These are phyloP conservation scores for Halichondria panicea DNA, from an alignment of 37 sponge, comb jelly and placozoan species.

Conservation along the genomic window DNA sequence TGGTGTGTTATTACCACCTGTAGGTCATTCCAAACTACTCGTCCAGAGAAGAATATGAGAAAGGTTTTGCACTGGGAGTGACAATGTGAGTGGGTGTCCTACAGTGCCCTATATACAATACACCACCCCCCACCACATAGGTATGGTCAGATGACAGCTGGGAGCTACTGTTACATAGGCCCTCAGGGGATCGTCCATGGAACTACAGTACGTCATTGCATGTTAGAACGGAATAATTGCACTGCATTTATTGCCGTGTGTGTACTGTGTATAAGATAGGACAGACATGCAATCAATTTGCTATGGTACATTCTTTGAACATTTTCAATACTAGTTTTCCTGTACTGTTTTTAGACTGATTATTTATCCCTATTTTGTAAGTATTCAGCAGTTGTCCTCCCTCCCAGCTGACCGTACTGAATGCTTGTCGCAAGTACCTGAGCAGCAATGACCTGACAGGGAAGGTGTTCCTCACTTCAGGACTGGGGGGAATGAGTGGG, in stretches of 20 bases:
- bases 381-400: no score
- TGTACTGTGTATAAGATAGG: not conserved
- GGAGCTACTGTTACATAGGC: constrained; percentile 99
- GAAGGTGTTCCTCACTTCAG: constrained; percentile 93
- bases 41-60: constrained; percentile 84
- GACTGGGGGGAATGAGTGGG: constrained; percentile 99
- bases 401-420: constrained; percentile 75
- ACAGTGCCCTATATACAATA: not conserved
- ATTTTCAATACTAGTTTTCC: not conserved
- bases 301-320: not conserved
- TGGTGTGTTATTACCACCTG: no score
- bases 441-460: constrained; percentile 68
- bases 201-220: constrained; percentile 68
- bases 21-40: constrained; percentile 97
- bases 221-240: not conserved
- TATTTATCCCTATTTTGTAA: not conserved
- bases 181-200: constrained; percentile 99
- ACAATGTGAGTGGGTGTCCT: constrained; percentile 57
- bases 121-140: no score
- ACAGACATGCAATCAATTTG: not conserved
- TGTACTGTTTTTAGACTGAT: not conserved
- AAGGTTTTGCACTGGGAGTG: constrained; percentile 95
- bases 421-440: constrained; percentile 91
- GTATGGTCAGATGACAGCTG: constrained; percentile 99
- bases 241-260: not conserved